A percentile compares a stretch with the other conserved stretches of the same genome.
These are phyloP conservation scores for Griposia aprilina DNA, from an alignment of 2,888 invertebrate genomes.

Conservation along the genomic window DNA sequence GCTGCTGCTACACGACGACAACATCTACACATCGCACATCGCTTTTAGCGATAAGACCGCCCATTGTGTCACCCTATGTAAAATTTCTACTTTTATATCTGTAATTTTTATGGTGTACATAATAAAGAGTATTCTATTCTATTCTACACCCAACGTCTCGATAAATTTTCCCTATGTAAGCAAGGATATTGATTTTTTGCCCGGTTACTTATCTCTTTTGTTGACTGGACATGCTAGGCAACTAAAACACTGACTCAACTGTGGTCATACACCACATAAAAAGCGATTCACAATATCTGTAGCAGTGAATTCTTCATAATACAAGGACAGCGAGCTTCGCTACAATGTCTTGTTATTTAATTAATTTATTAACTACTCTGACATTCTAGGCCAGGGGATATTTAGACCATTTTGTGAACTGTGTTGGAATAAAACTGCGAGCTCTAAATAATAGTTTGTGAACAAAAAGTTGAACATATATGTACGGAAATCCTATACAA, in stretches of 20 bases:
- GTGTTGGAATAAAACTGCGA: not conserved
- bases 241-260: constrained; percentile 11
- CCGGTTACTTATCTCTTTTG: not conserved
- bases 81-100: too few relatives aligned
- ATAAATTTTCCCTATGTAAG: too few relatives aligned
- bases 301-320: constrained; percentile 7
- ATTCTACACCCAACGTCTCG: too few relatives aligned
- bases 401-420: not conserved
- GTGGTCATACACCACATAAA: constrained; percentile 5
- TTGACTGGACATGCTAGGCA: not conserved
- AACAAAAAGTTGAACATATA: not conserved
- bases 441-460: not conserved
- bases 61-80: too few relatives aligned
- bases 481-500: too few relatives aligned
- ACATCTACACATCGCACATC: too few relatives aligned
- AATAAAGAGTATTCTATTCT: too few relatives aligned
- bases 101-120: too few relatives aligned
- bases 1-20: not conserved
- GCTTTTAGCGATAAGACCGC: too few relatives aligned
- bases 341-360: constrained; percentile 21
- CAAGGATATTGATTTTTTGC: not conserved
- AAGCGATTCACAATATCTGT: constrained; percentile 27
- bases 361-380: constrained; percentile 2
- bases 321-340: constrained; percentile 19
- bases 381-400: not conserved